These are phyloP conservation scores for Merops nubicus DNA, from an alignment of 2,113 vertebrate genomes.

Conservation along the genomic window DNA sequence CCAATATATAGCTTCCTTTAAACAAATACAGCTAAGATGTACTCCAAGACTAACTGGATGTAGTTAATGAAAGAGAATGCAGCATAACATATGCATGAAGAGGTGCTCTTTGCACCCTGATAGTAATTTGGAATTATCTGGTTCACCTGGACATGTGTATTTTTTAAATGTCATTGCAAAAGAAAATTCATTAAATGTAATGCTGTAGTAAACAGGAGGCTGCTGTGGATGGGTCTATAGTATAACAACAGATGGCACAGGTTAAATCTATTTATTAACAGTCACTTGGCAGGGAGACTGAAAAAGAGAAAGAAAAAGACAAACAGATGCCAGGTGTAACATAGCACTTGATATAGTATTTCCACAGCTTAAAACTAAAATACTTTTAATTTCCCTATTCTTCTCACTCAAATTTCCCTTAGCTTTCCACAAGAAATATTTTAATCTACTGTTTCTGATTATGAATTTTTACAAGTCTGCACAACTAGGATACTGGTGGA, in stretches of 20 bases:
- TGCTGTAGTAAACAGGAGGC: background rate
- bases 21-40: background rate
- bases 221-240: background rate
- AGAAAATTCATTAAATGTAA: conserved; percentile 19
- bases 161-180: background rate
- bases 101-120: background rate
- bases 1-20: background rate
- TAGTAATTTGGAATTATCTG: background rate
- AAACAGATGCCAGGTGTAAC: background rate
- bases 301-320: background rate
- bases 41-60: background rate
- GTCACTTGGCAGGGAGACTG: background rate
- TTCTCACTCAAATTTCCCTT: background rate
- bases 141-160: background rate
- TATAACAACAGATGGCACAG: conserved; percentile 45
- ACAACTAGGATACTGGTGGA: background rate
- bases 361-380: background rate
- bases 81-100: background rate
- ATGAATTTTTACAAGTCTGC: background rate
- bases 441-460: background rate
- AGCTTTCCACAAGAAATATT: background rate
- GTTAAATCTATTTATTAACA: conserved; percentile 44
- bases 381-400: background rate
- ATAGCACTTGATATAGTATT: background rate
- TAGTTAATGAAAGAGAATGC: background rate